Conservation (phyloP, 2,888 invertebrate genomes). For the Machimus atricapillus region DNA sequence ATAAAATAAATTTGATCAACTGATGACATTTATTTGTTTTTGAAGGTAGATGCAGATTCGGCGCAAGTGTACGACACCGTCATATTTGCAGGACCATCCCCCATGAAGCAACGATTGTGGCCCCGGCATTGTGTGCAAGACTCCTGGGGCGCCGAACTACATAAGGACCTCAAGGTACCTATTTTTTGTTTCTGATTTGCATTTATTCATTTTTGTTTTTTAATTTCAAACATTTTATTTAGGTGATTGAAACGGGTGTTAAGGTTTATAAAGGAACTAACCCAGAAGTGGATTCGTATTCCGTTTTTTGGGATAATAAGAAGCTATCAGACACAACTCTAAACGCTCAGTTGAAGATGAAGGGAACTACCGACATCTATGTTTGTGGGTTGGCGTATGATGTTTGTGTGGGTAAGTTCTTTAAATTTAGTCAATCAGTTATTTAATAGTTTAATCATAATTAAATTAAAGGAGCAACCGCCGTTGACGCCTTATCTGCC, state of each 20-base stretch:
- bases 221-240: not conserved
- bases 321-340: slow-evolving; percentile 87
- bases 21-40: not conserved
- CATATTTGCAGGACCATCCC: slow-evolving; percentile 86
- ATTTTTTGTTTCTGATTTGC: not conserved
- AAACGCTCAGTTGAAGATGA: slow-evolving; percentile 78
- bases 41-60: slow-evolving; percentile 74
- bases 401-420: slow-evolving; percentile 82
- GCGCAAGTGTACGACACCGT: slow-evolving; percentile 90
- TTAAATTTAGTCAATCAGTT: not conserved
- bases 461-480: slow-evolving; percentile 74
- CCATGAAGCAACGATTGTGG: slow-evolving; percentile 90
- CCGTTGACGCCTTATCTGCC: slow-evolving; percentile 85
- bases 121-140: slow-evolving; percentile 96
- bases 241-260: slow-evolving; percentile 77
- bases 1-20: not conserved
- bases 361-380: slow-evolving; percentile 88
- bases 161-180: slow-evolving; percentile 82
- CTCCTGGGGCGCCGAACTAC: slow-evolving; percentile 93
- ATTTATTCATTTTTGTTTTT: not conserved
- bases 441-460: not conserved
- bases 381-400: slow-evolving; percentile 95
- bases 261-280: slow-evolving; percentile 92
- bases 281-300: slow-evolving; percentile 95
- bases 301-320: slow-evolving; percentile 98